These are phyloP conservation scores for Patella pellucida DNA, from an alignment of 2,888 invertebrate species.

Conservation along the genomic window DNA sequence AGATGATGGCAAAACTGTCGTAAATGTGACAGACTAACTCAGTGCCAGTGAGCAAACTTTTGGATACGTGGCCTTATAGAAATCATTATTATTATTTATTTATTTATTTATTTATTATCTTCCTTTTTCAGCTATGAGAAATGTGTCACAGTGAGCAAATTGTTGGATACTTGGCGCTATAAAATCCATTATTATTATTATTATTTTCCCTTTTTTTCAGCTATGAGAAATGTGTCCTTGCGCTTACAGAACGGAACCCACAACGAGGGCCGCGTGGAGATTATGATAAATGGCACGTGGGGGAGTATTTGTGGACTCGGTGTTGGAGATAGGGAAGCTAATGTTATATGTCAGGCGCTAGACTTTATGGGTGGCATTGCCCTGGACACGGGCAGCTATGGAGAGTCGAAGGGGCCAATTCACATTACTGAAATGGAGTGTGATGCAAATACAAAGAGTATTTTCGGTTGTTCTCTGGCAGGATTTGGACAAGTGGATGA, in stretches of 20 bases:
- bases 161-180: too few species aligned
- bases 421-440: conserved; percentile 73
- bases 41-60: too few species aligned
- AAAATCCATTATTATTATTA: too few species aligned
- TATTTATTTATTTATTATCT: too few species aligned
- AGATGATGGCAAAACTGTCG: too few species aligned
- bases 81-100: too few species aligned
- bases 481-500: conserved; percentile 39
- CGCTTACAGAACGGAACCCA: conserved; percentile 34
- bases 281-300: conserved; percentile 81
- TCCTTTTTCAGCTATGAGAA: too few species aligned
- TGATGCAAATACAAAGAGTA: conserved; percentile 43
- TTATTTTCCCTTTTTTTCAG: not conserved
- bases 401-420: conserved; percentile 47
- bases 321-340: conserved; percentile 46
- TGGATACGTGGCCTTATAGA: too few species aligned
- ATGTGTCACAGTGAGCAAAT: too few species aligned
- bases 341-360: conserved; percentile 53
- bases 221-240: conserved; percentile 27
- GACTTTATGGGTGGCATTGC: conserved; percentile 49
- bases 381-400: conserved; percentile 26
- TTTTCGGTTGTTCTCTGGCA: conserved; percentile 44
- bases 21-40: too few species aligned
- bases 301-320: conserved; percentile 80
- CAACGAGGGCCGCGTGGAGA: conserved; percentile 78